These are phyloP conservation scores for Novumbra hubbsi DNA, from an alignment of 2,797 vertebrate genomes.

Conservation along the genomic window DNA sequence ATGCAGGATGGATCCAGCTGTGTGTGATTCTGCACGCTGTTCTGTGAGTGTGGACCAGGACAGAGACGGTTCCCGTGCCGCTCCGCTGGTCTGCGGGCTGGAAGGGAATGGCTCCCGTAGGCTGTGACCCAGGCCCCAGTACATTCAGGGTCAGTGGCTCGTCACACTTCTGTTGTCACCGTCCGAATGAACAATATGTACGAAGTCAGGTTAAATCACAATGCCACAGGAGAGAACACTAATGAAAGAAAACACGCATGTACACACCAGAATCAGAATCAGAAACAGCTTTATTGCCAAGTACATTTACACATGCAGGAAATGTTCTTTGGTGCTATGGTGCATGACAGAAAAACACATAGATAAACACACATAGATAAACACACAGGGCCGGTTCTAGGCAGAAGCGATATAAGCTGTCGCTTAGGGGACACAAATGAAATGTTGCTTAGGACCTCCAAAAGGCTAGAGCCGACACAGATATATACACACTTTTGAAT, in stretches of 20 bases:
- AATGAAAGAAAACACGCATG: neutral
- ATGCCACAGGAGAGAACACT: neutral
- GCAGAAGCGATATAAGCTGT: no score
- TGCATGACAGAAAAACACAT: no score
- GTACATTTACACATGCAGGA: no score
- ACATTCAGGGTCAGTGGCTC: constrained; percentile 25
- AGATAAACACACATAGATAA: no score
- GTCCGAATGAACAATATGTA: constrained; percentile 4
- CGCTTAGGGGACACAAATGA: no score
- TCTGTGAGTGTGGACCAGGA: no score
- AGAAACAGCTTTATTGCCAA: no score
- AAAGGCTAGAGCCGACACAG: neutral
- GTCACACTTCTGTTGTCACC: neutral
- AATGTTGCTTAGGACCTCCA: no score
- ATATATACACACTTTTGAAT: neutral
- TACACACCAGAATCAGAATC: no score
- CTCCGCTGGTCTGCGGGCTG: neutral
- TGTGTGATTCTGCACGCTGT: constrained; percentile 15
- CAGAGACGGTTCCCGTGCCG: neutral
- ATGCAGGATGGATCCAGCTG: neutral
- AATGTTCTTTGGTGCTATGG: no score
- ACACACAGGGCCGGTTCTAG: no score
- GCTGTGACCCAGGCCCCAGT: neutral
- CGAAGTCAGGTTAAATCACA: constrained; percentile 4
- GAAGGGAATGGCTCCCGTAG: neutral